Base-by-base conservation (phyloP, 2,888 invertebrate species). In the Rugalucina vietnamica region DNA sequence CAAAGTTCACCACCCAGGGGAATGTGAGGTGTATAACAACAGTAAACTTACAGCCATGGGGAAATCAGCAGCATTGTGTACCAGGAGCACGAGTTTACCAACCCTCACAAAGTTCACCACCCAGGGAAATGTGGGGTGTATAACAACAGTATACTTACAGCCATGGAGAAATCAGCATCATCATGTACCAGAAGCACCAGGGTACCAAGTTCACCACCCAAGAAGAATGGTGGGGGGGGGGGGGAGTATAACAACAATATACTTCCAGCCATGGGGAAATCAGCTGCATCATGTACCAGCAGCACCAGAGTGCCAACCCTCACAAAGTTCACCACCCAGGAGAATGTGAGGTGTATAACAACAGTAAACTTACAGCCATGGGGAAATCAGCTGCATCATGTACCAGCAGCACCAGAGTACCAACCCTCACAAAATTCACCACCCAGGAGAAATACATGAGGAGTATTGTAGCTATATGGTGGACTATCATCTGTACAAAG, bases 401-500 rank as follows among this genome's bases (percentile, higher is more conserved):
- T 24, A 94, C 91, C 49, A 95, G 88, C 14, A 96, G 90, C 27
- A 99, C 98, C 76, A 99, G 95, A 0, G 98, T 97, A 39, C 99
- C 99, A 90, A 98, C 97, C 86, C 96, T 96, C 92, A 98, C 97
- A 91, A 99, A 96, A 95, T 99, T 99, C 95, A 98, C 97, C 8
- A 98, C 97, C 98, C 99, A 99, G 87, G 99, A 99, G 94, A 99
- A 97, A 79, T 97, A 97, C 95, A 99, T 96, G 86, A 99, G 96
- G 60, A 97, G 95, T 89, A 99, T 97, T 57, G 99, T 99, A 29
- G 98, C 98, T 93, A 99, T 96, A 95, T 99, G 99, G 95, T 99
- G 99, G 77, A 98, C 96, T 95, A 99, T 98, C 98, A 99, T 99
- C 96, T 99, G 98, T 97, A 98, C 98, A 95, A 99, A 99, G 89